These are phyloP conservation scores for Tamias sibiricus DNA, from an alignment of 2,113 vertebrate genomes.

Conservation along the genomic window DNA sequence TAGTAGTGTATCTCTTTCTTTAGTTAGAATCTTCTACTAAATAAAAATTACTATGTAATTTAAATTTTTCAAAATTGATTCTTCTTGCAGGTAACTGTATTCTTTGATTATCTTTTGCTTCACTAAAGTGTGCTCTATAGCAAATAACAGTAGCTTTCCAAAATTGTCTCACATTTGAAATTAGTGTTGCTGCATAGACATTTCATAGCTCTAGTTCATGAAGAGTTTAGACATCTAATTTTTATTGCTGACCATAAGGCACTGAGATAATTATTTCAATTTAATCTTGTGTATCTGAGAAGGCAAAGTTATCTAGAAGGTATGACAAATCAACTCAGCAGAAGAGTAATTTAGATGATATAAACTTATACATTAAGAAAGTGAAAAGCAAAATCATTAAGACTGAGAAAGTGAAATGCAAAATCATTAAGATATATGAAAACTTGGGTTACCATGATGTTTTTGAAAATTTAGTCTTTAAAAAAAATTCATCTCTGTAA, in stretches of 20 bases:
- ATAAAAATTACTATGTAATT: not conserved
- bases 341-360: not conserved
- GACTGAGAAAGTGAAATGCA: too few species aligned
- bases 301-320: not conserved
- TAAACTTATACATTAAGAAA: not conserved
- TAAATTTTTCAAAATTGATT: not conserved
- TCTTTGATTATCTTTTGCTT: conserved; percentile 7
- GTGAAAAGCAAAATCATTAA: not conserved
- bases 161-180: not conserved
- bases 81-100: not conserved
- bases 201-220: not conserved
- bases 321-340: not conserved
- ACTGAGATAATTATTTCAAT: not conserved
- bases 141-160: not conserved
- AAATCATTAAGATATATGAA: not conserved
- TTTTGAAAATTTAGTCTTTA: not conserved
- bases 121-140: not conserved
- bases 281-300: not conserved
- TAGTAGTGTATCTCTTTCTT: not conserved
- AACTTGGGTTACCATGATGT: not conserved
- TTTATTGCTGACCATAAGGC: not conserved
- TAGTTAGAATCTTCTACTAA: not conserved
- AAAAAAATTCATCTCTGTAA: not conserved
- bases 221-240: not conserved
- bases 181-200: not conserved